A percentile compares a stretch with the other conserved stretches of the same genome.
Evolutionary conservation across 2,113 vertebrate genomes (phyloP).

Genomic region (Strigops habroptila): DNA sequence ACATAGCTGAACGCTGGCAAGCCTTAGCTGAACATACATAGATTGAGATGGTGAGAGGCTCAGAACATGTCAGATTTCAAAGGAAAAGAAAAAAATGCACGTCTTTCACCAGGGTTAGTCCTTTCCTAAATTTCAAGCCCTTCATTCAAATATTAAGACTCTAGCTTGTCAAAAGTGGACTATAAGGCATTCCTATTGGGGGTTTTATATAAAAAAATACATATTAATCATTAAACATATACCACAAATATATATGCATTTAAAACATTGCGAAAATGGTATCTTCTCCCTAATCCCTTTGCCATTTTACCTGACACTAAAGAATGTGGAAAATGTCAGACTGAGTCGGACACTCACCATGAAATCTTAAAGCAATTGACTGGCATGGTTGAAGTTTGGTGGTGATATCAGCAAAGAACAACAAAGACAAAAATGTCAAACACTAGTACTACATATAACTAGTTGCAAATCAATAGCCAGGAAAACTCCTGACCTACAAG

Average conservation of each 20-base stretch:
- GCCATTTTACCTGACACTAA: neutral
- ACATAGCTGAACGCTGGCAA: neutral
- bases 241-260: neutral
- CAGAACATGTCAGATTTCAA: neutral
- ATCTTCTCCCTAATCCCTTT: neutral
- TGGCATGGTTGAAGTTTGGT: neutral
- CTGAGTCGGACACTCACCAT: neutral
- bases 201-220: neutral
- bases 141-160: neutral
- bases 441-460: neutral
- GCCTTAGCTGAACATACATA: neutral
- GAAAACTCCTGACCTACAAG: slow-evolving; percentile 57
- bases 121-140: neutral
- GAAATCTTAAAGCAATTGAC: neutral
- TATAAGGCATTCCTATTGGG: neutral
- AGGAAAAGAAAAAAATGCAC: neutral
- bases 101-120: neutral
- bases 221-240: neutral
- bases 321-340: neutral
- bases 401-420: neutral
- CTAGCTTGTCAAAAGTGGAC: neutral
- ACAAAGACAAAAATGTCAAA: slow-evolving; percentile 27
- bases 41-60: neutral
- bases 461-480: slow-evolving; percentile 26
- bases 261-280: neutral